Base-by-base conservation (phyloP, 1,140 invertebrate species). In the Gryllus bimaculatus region DNA sequence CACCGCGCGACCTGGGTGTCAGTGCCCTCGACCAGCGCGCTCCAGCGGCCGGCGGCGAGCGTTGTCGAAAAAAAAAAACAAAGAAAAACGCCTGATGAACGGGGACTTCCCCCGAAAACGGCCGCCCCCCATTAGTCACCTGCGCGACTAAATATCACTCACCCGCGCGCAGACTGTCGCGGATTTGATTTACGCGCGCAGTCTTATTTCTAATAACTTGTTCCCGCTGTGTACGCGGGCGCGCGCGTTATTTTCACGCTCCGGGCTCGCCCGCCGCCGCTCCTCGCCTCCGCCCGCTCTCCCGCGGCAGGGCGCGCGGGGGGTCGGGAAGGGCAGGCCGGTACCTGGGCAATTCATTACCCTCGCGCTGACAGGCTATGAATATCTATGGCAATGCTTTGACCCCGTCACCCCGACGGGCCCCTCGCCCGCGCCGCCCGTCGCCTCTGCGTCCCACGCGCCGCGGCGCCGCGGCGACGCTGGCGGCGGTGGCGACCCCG, bases 331-430 rank as follows among this genome's bases (percentile, higher is more conserved):
- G 26, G 18, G 2, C 18, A 7, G 10, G 2, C 18, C 2, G 54
- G 54, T 66, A 66, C 54, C 54, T 66, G 54, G 54, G 18, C 54
- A 66, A 66, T 66, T 66, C 54, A 66, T 66, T 66, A 66, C 54
- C 18, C 54, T 10, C 54, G 54, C 54, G 54, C 54, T 66, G 54
- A 66, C 54, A 66, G 54, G 54, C 54, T 66, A 66, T 66, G 54
- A 66, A 66, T 66, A 66, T 66, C 54, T 66, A 66, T 66, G 54
- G 54, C 54, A 66, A 66, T 66, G 54, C 54, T 66, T 66, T 66
- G 54, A 66, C 54, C 54, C 10, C 54, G 54, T 66, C 54, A 18
- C 54, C 18, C 18, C 18, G 26, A 39, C 26, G 26, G 26, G 26
- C 26, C 54, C 54, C 54, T 7, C 54, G 54, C 18, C 2, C 18